Evolutionary conservation across 1,140 invertebrate species (phyloP).

Genomic region (Drosophila repletoides): DNA sequence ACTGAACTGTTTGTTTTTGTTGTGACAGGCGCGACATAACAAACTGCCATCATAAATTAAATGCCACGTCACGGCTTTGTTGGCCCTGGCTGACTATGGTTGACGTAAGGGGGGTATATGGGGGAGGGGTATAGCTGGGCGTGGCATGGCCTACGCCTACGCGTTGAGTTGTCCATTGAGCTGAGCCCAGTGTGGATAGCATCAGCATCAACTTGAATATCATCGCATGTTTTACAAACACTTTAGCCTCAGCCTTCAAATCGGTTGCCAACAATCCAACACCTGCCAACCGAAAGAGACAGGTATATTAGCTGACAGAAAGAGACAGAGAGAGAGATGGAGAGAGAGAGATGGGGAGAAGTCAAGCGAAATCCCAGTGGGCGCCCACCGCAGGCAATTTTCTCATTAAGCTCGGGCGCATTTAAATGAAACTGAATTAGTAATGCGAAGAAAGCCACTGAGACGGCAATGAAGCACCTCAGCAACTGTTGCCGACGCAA

Average conservation of each 20-base stretch:
- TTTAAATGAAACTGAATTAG: slow-evolving; percentile 81
- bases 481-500: slow-evolving; percentile 37
- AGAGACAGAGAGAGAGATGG: not conserved
- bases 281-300: slow-evolving; percentile 20
- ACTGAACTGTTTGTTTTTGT: slow-evolving; percentile 73
- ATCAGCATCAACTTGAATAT: slow-evolving; percentile 26
- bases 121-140: not conserved
- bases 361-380: slow-evolving; percentile 29
- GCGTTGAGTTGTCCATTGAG: slow-evolving; percentile 56
- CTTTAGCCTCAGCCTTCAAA: slow-evolving; percentile 16
- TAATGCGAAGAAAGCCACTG: slow-evolving; percentile 63
- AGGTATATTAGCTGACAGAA: not conserved
- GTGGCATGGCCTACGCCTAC: slow-evolving; percentile 10
- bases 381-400: slow-evolving; percentile 72
- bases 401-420: slow-evolving; percentile 74
- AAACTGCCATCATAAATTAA: slow-evolving; percentile 82
- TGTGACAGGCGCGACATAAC: slow-evolving; percentile 79
- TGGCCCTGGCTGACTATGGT: slow-evolving; percentile 22
- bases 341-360: not conserved
- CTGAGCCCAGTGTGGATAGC: slow-evolving; percentile 6
- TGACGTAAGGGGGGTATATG: not conserved
- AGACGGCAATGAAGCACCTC: slow-evolving; percentile 8
- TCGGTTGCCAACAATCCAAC: slow-evolving; percentile 30
- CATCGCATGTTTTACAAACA: slow-evolving; percentile 32
- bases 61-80: slow-evolving; percentile 69